phyloP scores from a whole-genome alignment of 1,140 invertebrate species.

The Brachionus asplanchnoidis region DNA sequence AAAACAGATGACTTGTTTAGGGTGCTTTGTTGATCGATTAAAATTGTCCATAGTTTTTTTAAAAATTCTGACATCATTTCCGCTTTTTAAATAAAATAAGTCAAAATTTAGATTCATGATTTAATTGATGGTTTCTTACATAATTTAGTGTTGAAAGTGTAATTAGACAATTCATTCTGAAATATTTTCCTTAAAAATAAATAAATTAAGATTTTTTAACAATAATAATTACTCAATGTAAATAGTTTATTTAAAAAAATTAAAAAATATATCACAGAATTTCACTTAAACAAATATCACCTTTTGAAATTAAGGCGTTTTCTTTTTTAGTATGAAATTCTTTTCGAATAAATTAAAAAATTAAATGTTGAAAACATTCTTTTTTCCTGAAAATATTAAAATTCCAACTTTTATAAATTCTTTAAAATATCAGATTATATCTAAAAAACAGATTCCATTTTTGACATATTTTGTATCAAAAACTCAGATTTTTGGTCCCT shows the following conservation, averaged over 20 bases:
- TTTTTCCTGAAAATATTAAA: no score
- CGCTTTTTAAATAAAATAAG: background rate
- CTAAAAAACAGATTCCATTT: no score
- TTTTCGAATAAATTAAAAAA: no score
- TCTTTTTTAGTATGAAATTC: no score
- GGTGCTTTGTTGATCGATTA: background rate
- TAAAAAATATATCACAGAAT: no score
- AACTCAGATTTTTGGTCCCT: no score
- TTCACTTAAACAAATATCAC: no score
- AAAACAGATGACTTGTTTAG: conserved; percentile 22
- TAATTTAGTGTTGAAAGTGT: background rate
- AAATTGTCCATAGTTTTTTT: background rate
- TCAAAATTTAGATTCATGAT: background rate
- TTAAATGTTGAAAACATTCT: no score
- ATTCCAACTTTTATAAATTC: no score
- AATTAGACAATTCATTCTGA: background rate
- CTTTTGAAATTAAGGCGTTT: no score
- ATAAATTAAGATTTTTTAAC: background rate
- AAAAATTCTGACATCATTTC: background rate
- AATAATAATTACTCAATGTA: background rate
- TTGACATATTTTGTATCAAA: no score
- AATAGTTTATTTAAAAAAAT: background rate
- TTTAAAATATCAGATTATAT: no score
- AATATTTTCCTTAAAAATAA: background rate
- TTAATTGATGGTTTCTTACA: background rate